Base-by-base conservation (phyloP, 2,888 invertebrate genomes). In the Seira musarum region DNA sequence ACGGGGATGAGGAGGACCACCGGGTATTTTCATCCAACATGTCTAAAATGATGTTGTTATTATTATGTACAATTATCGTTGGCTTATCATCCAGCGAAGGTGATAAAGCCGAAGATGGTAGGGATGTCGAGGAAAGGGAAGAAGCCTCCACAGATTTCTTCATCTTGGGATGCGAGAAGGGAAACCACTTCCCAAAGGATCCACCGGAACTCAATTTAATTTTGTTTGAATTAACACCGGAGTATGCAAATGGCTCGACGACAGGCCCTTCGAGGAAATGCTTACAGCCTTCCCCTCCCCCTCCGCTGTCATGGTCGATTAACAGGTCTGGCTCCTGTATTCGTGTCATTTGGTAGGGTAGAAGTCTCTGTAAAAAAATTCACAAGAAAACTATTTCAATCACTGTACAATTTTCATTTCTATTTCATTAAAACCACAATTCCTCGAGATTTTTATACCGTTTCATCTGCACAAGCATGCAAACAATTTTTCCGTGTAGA, bases 1-100 rank as follows among this genome's bases (percentile, higher is more conserved):
- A 17, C 19, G 76, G 49, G 15, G 81, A 78, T n/a, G 77, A 21
- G 8, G 46, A 61, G 13, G 60, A 66, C 79, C 80, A 80, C 80
- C 82, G 82, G 72, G 82, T 76, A 65, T 82, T 82, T 80, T 82
- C 82, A 80, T 82, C 82, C 76, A 80, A 71, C 61, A 74, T 71
- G 22, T 82, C 82, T n/a, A 81, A 5, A 21, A 81, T 68, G 6
- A 73, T 66, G 22, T 69, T 74, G 35, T 72, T 77, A 40, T 66
- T 73, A 46, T 74, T 71, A 66, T 72, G 69, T 49, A 70, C 74
- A 65, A 78, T 35, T 40, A 78, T 49, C 5, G 74, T 64, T 6
- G 77, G 71, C 10, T 75, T 74, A 60, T 82, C 75, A 46, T 61
- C 49, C 40, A n/a, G n/a, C n/a, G n/a, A n/a, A n/a, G 67, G 25